Conservation (phyloP, 2,113 vertebrate genomes). For the Xiphorhynchus elegans region DNA sequence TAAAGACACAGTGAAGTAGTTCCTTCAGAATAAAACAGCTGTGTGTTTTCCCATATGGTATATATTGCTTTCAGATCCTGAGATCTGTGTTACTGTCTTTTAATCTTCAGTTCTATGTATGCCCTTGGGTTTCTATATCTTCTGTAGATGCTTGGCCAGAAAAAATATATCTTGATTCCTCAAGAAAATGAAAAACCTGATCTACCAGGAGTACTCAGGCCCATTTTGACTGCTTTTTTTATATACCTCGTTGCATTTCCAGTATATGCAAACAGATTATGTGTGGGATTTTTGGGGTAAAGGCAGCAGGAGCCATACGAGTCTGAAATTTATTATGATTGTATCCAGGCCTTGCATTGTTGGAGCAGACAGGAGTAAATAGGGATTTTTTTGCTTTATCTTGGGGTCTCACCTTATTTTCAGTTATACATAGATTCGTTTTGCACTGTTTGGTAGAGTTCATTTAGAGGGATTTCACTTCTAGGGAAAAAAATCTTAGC, state of each 20-base stretch:
- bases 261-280: rapidly evolving
- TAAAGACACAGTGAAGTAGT: not conserved
- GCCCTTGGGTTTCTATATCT: not conserved
- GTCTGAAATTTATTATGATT: not conserved
- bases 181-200: not conserved
- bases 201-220: not conserved
- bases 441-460: not conserved
- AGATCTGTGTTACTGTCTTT: not conserved
- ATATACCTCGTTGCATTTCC: not conserved
- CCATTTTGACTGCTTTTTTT: not conserved
- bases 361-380: not conserved
- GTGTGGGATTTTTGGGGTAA: not conserved
- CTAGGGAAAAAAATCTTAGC: not conserved
- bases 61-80: not conserved
- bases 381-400: not conserved
- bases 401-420: not conserved
- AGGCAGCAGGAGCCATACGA: rapidly evolving
- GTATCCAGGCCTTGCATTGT: not conserved
- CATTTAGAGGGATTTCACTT: not conserved
- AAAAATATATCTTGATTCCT: not conserved
- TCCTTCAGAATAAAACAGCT: not conserved
- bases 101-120: not conserved
- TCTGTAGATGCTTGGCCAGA: not conserved
- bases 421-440: not conserved
- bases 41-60: not conserved